Base-by-base conservation (phyloP, 2,797 vertebrate species). In the Perodicticus potto region DNA sequence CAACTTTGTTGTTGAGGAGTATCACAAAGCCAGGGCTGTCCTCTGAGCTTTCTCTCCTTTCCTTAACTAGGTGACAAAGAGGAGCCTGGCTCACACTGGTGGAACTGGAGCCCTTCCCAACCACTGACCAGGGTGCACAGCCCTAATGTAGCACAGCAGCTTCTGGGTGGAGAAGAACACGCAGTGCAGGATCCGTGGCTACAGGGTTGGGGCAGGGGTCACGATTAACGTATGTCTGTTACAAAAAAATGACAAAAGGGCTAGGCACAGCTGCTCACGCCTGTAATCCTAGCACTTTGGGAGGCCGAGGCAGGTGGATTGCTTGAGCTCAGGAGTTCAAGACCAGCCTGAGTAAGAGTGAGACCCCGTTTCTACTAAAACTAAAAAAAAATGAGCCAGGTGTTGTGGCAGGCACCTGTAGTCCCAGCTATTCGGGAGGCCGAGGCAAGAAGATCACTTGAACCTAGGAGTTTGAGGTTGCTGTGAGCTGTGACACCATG, bases 201-300 rank as follows among this genome's bases (percentile, higher is more conserved):
- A 25, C 3, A 16, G 72, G n/a, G 23, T 82, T 10, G 57, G 45
- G 13, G 25, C 32, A 1, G n/a, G 27, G 23, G 14, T 22, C 19
- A 55, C 7, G 49, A 67, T 94, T 83, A 63, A 70, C 7, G 7
- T 34, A 17, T 45, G 59, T 87, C 91, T 29, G 4, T 72, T 77
- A 53, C 27, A 59, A 94, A 96, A 67, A 93, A 67, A 93, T 83
- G 59, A 72, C 83, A 78, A 86, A 89, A 53, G 49, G 49, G 49
- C 14, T 14, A 53, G 14, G 49, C 49, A 53, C 49, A 53, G 49
- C 16, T 14, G 14, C 49, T 53, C 49, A 53, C 49, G 4, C 49
- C 49, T 53, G 49, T 53, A 16, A 53, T 53, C 49, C 49, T 53
- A 53, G 49, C 49, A 53, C 49, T 53, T 53, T 53, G 49, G 49